phyloP scores from a whole-genome alignment of 2,113 vertebrate genomes.

The Tyto alba region DNA sequence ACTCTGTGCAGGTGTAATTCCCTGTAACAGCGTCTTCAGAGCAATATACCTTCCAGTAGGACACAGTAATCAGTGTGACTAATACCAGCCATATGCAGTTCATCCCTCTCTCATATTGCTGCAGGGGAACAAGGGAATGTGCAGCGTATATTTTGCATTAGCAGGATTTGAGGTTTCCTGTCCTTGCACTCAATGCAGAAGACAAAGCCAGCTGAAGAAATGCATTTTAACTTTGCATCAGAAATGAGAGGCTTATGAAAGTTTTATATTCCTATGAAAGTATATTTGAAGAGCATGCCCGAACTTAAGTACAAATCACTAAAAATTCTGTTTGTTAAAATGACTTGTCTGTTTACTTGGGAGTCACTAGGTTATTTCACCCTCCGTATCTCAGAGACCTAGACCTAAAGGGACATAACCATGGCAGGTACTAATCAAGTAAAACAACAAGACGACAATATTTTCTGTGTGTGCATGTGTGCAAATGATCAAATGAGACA shows the following conservation, averaged over 20 bases:
- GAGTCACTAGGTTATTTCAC: background rate
- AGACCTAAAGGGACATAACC: background rate
- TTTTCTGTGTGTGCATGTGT: background rate
- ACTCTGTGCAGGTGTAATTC: background rate
- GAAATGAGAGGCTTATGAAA: background rate
- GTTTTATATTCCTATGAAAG: background rate
- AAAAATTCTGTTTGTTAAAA: background rate
- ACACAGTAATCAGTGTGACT: background rate
- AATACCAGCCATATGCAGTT: background rate
- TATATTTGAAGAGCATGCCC: background rate
- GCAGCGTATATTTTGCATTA: background rate
- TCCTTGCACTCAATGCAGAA: background rate
- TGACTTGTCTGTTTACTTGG: background rate
- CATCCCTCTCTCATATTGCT: background rate
- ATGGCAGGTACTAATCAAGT: background rate
- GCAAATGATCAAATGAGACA: background rate
- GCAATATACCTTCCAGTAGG: background rate
- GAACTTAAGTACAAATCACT: background rate
- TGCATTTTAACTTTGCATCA: background rate
- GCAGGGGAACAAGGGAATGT: background rate
- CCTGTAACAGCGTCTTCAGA: background rate
- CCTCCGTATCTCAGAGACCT: background rate
- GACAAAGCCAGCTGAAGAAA: background rate
- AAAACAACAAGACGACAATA: background rate
- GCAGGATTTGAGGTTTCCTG: background rate